Conservation (phyloP, 2,797 vertebrate species). For the Lutra lutra region DNA sequence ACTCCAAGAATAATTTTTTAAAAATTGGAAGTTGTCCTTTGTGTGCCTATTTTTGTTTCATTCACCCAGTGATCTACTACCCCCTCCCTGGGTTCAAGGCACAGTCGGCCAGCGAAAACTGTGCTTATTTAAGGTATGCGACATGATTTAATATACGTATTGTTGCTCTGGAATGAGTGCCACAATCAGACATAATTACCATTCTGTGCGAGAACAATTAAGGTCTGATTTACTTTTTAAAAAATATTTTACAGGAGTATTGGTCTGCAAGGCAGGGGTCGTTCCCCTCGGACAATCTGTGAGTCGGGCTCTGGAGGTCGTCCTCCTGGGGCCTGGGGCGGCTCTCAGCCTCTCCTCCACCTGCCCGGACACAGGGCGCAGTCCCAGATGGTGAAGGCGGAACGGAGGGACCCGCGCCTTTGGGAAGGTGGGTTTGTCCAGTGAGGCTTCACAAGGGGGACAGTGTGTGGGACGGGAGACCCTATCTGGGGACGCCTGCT, state of each 20-base stretch:
- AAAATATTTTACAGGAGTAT: neutral
- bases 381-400: neutral
- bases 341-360: neutral
- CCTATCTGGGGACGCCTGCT: too few species aligned
- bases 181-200: neutral
- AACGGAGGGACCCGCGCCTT: neutral
- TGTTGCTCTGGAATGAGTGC: neutral
- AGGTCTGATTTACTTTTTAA: neutral
- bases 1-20: neutral
- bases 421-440: rapidly evolving
- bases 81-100: neutral
- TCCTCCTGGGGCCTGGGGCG: neutral
- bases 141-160: neutral
- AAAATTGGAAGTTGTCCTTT: neutral
- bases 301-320: neutral
- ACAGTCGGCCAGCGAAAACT: neutral
- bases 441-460: neutral
- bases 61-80: neutral
- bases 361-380: neutral
- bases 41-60: neutral
- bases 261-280: neutral
- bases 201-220: neutral
- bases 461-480: neutral
- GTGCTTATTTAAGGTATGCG: neutral
- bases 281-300: rapidly evolving